A percentile compares a stretch with the other conserved stretches of the same genome.
Evolutionary conservation across 53 echinoderm and acorn worm species (phyloP).

Genomic region (Holothuria leucospilota): DNA sequence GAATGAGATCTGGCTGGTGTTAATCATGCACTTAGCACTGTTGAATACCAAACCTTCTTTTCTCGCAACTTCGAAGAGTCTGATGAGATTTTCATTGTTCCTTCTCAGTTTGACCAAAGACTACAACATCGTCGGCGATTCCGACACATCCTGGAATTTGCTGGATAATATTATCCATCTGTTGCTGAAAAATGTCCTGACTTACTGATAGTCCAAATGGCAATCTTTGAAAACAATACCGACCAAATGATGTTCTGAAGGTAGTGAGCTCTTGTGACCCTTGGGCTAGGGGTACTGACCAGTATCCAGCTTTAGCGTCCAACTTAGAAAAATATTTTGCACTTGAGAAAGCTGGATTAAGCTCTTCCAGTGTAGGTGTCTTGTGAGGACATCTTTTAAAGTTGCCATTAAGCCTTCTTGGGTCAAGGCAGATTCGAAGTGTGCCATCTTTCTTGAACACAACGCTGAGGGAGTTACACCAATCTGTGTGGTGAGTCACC

Average conservation of each 20-base stretch:
- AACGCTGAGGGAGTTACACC: conserved; percentile 64
- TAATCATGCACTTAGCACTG: conserved; percentile 63
- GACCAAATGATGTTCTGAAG: conserved; percentile 71
- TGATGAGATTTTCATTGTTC: too few relatives aligned
- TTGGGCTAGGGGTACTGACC: conserved; percentile 72
- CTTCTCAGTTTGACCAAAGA: conserved; percentile 37
- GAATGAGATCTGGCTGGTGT: conserved; percentile 7
- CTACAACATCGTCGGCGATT: too few relatives aligned
- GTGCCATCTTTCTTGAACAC: conserved; percentile 57
- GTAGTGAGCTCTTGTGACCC: too few relatives aligned
- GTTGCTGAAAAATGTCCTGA: too few relatives aligned
- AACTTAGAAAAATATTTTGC: too few relatives aligned
- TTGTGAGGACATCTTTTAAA: conserved; percentile 66
- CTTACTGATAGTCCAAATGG: conserved; percentile 67
- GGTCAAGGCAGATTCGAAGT: too few relatives aligned
- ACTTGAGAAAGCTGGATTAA: conserved; percentile 62
- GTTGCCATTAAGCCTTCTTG: conserved; percentile 55
- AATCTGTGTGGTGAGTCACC: conserved; percentile 53
- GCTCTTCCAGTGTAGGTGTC: too few relatives aligned
- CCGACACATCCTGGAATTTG: conserved; percentile 61
- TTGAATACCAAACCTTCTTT: conserved; percentile 71
- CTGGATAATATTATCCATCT: conserved; percentile 61
- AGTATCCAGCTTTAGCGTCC: conserved; percentile 72
- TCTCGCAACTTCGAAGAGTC: too few relatives aligned
- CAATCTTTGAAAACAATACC: conserved; percentile 72